These are phyloP conservation scores for Copsychus sechellarum DNA, from an alignment of 2,113 vertebrate genomes.

Conservation along the genomic window DNA sequence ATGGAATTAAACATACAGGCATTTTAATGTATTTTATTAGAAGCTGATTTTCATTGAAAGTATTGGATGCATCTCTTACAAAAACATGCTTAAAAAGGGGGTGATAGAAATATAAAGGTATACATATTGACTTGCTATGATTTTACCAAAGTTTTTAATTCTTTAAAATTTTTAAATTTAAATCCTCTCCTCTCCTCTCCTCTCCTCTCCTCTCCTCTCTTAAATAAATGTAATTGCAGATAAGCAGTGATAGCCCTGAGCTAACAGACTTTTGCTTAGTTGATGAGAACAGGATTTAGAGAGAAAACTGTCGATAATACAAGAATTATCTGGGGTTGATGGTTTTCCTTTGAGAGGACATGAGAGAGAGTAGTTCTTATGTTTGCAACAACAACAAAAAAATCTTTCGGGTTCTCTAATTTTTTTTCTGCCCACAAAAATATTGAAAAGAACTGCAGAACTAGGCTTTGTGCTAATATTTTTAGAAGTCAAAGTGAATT, in stretches of 20 bases:
- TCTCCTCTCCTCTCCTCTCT: not conserved
- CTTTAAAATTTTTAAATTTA: too few relatives aligned
- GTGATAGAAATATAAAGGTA: not conserved
- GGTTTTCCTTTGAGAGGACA: slow-evolving; percentile 10
- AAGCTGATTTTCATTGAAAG: not conserved
- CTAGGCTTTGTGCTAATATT: slow-evolving; percentile 13
- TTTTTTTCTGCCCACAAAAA: not conserved
- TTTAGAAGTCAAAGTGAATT: slow-evolving; percentile 4
- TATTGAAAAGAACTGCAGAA: not conserved
- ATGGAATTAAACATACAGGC: not conserved
- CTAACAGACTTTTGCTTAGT: not conserved
- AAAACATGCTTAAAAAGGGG: not conserved
- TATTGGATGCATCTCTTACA: not conserved
- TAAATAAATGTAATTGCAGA: not conserved
- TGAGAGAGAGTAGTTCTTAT: not conserved
- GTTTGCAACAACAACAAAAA: not conserved
- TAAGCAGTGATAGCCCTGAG: not conserved
- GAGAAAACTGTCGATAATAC: not conserved
- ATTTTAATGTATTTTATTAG: not conserved
- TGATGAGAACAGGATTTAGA: slow-evolving; percentile 13
- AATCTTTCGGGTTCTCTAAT: not conserved
- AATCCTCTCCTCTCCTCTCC: not conserved
- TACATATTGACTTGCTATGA: not conserved
- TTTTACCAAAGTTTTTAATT: not conserved
- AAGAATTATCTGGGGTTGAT: slow-evolving; percentile 7